A percentile compares a stretch with the other conserved stretches of the same genome.
Evolutionary conservation across 2,113 vertebrate genomes (phyloP).

Genomic region (Periophthalmodon schlosseri): DNA sequence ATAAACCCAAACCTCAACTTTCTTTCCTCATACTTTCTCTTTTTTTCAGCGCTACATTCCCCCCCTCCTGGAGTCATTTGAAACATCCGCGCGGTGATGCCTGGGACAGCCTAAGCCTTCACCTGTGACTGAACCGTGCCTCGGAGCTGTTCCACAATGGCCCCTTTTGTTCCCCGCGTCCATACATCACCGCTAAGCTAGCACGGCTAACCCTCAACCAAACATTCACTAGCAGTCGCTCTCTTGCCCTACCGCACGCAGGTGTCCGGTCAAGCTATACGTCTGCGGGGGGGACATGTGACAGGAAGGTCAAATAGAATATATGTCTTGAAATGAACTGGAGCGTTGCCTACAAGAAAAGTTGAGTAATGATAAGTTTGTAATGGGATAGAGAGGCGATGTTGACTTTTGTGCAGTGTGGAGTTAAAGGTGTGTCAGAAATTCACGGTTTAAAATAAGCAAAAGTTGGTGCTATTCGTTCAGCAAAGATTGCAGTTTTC

Average conservation of each 20-base stretch:
- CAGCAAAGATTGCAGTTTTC: background rate
- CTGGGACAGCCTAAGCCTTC: slow-evolving; percentile 1
- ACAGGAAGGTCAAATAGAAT: background rate
- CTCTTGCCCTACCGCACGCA: background rate
- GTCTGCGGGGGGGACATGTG: background rate
- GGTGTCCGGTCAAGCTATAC: background rate
- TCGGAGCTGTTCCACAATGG: background rate
- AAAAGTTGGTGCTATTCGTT: background rate
- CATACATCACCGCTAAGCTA: background rate
- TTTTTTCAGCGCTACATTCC: background rate
- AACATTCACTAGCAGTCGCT: background rate
- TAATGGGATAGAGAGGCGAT: background rate
- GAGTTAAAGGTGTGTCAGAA: background rate
- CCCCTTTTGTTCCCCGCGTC: background rate
- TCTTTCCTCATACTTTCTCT: background rate
- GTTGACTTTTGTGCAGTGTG: background rate
- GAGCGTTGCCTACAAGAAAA: background rate
- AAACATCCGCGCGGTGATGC: background rate
- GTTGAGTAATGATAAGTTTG: background rate
- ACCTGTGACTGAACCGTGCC: slow-evolving; percentile 2
- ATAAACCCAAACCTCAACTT: background rate
- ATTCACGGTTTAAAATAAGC: background rate
- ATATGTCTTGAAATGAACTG: background rate
- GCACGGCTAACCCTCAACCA: background rate
- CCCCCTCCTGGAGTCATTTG: background rate